Evolutionary conservation across 2,888 invertebrate genomes (phyloP), one percentile per base, ranked within the genome.

Genomic region (Agrotis puta): DNA sequence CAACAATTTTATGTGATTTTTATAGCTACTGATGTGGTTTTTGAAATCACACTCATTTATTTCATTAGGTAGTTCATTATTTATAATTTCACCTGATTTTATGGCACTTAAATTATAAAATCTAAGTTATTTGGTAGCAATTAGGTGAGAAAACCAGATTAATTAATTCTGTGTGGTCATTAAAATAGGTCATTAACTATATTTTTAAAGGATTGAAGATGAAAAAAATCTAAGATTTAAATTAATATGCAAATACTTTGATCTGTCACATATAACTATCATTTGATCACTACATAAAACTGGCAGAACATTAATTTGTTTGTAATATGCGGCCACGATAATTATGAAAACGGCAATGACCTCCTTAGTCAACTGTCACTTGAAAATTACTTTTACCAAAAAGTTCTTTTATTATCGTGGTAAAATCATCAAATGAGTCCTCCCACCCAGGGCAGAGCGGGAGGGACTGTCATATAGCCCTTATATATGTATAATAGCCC

Each of bases 1-100:
- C 72, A 85, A 71, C 80, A 69, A 83, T 87, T 89, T 88, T 88
- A 89, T 88, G 87, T 74, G 70, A 70, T 65, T 89, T 89, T 88
- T 85, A 87, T 86, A 6, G 51, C 69, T 81, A 81, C 77, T 78
- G 73, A 70, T 74, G 80, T 79, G 77, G 79, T 79, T 81, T 80
- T 33, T 82, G 53, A 58, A 83, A 77, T 77, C 73, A 77, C 64
- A 69, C 61, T 61, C 47, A 59, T 24, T 50, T 64, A 53, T 24
- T 27, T 53, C 33, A 53, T 64, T 50, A 75, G 13, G 11, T 48
- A 27, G 53, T 45, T 54, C 0, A 33, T 33, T 62, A 33, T 14
- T 74, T 65, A 47, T 54, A 2, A 50, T 59, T 27, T 57, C 16
- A n/a, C 6, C 27, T 22, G 3, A 27, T 39, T 78, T 54, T 53